Percentiles rank a stretch among this genome's conserved stretches.
These are phyloP conservation scores for Lethenteron camtschaticum DNA, from an alignment of 2,113 vertebrate species.

Conservation along the genomic window DNA sequence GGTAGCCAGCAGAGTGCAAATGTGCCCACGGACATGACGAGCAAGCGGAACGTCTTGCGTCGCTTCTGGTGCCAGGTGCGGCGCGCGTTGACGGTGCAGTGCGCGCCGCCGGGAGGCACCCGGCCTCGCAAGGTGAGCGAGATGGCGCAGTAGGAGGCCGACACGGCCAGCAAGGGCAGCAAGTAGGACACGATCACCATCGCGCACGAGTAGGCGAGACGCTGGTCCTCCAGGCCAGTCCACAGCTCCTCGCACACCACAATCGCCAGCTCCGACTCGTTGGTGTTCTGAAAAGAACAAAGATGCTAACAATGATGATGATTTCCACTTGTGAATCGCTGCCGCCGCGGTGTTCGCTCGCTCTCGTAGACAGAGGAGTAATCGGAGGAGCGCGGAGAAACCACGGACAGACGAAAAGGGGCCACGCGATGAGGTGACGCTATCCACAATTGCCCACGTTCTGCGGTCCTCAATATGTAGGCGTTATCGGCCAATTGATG, in stretches of 20 bases:
- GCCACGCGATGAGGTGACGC: no score
- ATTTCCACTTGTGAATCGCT: no score
- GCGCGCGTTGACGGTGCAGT: conserved; percentile 15
- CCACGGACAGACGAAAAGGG: no score
- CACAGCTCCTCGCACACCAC: conserved; percentile 56
- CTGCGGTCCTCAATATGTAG: no score
- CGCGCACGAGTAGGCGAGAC: conserved; percentile 44
- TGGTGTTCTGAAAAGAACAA: conserved; percentile 26
- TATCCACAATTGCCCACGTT: no score
- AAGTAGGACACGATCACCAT: conserved; percentile 47
- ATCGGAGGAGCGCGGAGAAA: no score
- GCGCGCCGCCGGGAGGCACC: conserved; percentile 20
- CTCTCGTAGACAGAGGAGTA: no score
- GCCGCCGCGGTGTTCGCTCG: no score
- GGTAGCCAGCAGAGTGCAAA: conserved; percentile 60
- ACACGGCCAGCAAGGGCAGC: conserved; percentile 37
- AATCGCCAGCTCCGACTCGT: conserved; percentile 33
- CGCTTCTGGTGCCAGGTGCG: conserved; percentile 35
- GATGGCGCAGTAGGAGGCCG: conserved; percentile 49
- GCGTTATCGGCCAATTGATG: no score
- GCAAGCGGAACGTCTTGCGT: conserved; percentile 41
- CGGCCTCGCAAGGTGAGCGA: conserved; percentile 29
- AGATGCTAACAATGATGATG: no score
- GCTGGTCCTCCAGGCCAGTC: conserved; percentile 26
- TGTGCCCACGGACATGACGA: conserved; percentile 36